A percentile compares a stretch with the other conserved stretches of the same genome.
Conservation (phyloP, 2,888 invertebrate species). For the Eumerus sabulonum region DNA sequence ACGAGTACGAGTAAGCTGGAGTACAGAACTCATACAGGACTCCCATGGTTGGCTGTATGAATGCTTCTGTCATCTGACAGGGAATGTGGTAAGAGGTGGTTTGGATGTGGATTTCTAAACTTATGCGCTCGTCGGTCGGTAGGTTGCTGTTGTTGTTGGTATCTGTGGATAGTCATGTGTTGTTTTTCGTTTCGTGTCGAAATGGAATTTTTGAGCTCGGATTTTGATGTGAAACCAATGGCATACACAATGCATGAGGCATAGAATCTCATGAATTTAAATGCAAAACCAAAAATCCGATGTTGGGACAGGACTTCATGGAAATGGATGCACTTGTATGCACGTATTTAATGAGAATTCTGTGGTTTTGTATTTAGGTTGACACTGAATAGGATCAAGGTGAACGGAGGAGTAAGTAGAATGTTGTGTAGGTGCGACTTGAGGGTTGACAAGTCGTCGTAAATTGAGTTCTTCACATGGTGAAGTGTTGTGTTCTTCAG, state of each 20-base stretch:
- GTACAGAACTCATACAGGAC: slow-evolving; percentile 21
- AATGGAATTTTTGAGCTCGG: slow-evolving; percentile 47
- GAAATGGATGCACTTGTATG: no score
- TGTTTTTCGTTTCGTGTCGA: slow-evolving; percentile 48
- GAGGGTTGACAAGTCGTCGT: not conserved
- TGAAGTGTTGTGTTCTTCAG: not conserved
- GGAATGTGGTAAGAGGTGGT: no score
- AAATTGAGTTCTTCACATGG: not conserved
- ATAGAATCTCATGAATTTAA: slow-evolving; percentile 62
- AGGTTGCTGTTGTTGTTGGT: slow-evolving; percentile 24
- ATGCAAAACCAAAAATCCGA: slow-evolving; percentile 29
- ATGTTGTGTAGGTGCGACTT: not conserved
- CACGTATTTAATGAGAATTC: no score
- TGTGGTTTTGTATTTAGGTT: no score
- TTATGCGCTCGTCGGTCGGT: slow-evolving; percentile 2
- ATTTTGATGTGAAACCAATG: slow-evolving; percentile 60
- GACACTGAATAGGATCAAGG: no score
- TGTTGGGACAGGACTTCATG: not conserved
- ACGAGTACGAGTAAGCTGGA: slow-evolving; percentile 11
- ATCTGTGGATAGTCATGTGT: slow-evolving; percentile 37
- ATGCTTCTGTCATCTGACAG: not conserved
- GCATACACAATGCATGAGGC: slow-evolving; percentile 34
- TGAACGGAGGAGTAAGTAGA: no score
- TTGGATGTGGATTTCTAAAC: not conserved
- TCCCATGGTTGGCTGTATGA: no score